Evolutionary conservation across 1,140 invertebrate species (phyloP), one percentile per base, ranked within the genome.

Genomic region (Lineus longissimus): DNA sequence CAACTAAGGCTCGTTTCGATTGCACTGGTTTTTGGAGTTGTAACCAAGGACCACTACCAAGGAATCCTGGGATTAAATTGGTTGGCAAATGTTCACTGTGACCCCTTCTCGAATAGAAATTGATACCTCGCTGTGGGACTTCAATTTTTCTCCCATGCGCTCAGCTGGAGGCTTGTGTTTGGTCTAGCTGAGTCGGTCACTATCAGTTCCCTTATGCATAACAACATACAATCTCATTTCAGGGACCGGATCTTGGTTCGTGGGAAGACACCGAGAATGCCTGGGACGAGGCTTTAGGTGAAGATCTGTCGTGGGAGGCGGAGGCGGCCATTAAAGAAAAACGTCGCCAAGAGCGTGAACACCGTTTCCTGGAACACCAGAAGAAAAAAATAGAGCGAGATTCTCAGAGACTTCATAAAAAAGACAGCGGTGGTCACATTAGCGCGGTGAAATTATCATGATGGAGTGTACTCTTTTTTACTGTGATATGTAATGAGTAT

Each of bases 261-360:
- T 76, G 74, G 74, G 71, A 76, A 40, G 74, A 76, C 11, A 36
- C 29, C 15, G 61, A 61, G 27, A 73, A 65, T 56, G 68, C 68
- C 1, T 76, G 74, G 74, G 56, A 58, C 1, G 69, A 63, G 1
- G 47, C 6, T 6, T 58, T 57, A 13, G 29, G 30, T 0, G 74
- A 74, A 31, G 74, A 76, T 65, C 40, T 76, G 29, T 70, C 71
- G 9, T 72, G 69, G 67, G 65, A 76, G 47, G 74, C 71, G 15
- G 70, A 76, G 33, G 73, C 66, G 36, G 70, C 73, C 17, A 72
- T 76, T 29, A 70, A 64, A 62, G 71, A 76, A 45, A 74, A 71
- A 59, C 60, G 67, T 15, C 59, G 69, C 43, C 47, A 45, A 7
- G 73, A 75, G 30, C 30, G 73, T 11, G 66, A 70, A 51, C 59